Evolutionary conservation across 1,140 invertebrate genomes (phyloP).

Genomic region (Sycophila sp.): DNA sequence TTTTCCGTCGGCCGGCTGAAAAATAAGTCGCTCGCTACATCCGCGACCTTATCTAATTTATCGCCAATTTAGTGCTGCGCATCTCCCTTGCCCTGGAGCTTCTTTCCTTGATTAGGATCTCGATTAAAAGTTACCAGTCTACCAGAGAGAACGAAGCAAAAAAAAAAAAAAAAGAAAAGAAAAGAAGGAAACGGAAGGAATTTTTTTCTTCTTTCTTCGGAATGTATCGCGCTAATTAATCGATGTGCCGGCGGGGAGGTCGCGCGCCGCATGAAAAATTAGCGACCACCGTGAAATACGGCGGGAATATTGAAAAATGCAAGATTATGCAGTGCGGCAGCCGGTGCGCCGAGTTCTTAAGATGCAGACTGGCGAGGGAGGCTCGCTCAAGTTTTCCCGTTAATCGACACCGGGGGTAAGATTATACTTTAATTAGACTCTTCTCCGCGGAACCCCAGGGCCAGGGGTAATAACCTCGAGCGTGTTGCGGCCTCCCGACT

Average conservation of each 20-base stretch:
- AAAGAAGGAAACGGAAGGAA: background rate
- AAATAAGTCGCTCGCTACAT: too few species aligned
- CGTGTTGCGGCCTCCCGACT: conserved; percentile 38
- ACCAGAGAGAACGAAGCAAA: background rate
- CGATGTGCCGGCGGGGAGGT: too few species aligned
- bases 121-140: background rate
- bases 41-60: too few species aligned
- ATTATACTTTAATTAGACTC: conserved; percentile 52
- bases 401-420: conserved; percentile 47
- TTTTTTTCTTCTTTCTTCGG: too few species aligned
- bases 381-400: conserved; percentile 26
- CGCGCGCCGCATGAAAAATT: too few species aligned
- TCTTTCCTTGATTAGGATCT: too few species aligned
- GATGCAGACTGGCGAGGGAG: background rate
- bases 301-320: background rate
- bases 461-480: conserved; percentile 41
- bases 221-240: too few species aligned
- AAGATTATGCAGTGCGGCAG: conserved; percentile 3
- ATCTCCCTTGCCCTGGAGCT: too few species aligned
- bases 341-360: background rate
- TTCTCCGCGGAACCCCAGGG: conserved; percentile 38
- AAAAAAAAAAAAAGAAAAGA: conserved; percentile 22
- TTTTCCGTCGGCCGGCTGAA: too few species aligned
- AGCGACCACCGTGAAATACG: background rate
- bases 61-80: too few species aligned